A percentile compares a stretch with the other conserved stretches of the same genome.
These are phyloP conservation scores for Sympetrum striolatum DNA, from an alignment of 2,888 invertebrate genomes.

Conservation along the genomic window DNA sequence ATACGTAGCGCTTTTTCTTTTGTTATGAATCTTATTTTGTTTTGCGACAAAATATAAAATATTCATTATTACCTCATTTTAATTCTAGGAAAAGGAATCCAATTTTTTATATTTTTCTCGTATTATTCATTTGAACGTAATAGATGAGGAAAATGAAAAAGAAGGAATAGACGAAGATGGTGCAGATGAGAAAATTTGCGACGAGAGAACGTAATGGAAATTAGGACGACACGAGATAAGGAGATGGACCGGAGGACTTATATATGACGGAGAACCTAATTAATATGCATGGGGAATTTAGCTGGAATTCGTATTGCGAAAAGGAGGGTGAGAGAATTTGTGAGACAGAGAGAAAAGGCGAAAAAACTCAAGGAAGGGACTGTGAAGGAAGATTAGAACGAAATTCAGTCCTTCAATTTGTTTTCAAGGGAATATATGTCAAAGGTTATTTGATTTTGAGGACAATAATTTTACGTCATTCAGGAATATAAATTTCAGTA, in stretches of 20 bases:
- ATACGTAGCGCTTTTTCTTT: too few species aligned
- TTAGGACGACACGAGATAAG: neutral
- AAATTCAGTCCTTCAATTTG: too few species aligned
- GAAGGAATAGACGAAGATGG: neutral
- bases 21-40: too few species aligned
- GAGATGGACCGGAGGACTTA: neutral
- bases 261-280: neutral
- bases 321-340: neutral
- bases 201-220: neutral
- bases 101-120: too few species aligned
- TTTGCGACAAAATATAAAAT: too few species aligned
- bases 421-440: too few species aligned
- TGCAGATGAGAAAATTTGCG: neutral
- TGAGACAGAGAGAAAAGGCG: neutral
- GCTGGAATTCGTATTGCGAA: neutral
- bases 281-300: neutral
- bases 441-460: too few species aligned
- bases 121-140: neutral
- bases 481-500: too few species aligned
- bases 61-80: too few species aligned
- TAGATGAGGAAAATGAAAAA: neutral
- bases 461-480: too few species aligned
- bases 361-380: neutral
- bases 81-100: too few species aligned
- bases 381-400: neutral